Conservation (phyloP, 1,140 invertebrate genomes). For the Tyrophagus putrescentiae region DNA sequence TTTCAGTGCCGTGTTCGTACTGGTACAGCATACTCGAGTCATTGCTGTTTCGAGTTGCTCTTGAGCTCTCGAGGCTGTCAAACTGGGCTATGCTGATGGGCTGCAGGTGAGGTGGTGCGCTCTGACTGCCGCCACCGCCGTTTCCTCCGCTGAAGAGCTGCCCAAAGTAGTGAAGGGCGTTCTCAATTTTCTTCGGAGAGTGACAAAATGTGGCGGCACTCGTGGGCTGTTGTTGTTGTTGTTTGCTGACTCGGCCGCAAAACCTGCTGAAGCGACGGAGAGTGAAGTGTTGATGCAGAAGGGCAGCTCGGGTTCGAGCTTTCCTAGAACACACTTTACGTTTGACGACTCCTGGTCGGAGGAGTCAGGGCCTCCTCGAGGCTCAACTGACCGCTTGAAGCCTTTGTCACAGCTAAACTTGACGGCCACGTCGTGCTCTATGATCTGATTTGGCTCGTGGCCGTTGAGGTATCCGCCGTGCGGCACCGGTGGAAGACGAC, state of each 20-base stretch:
- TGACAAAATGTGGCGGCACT: not conserved
- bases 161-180: conserved; percentile 46
- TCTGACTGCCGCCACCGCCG: no score
- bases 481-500: not conserved
- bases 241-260: not conserved
- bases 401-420: not conserved
- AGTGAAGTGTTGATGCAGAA: not conserved
- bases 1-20: conserved; percentile 51
- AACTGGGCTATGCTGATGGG: no score
- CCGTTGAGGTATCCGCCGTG: not conserved
- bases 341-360: not conserved
- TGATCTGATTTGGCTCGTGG: not conserved
- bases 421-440: not conserved
- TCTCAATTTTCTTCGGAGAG: conserved; percentile 20
- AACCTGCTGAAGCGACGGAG: not conserved
- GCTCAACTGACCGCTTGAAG: not conserved
- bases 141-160: conserved; percentile 44
- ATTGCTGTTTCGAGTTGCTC: no score
- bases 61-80: no score
- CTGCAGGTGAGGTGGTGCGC: no score
- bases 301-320: not conserved
- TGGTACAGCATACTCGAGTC: conserved; percentile 34
- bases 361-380: not conserved
- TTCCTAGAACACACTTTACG: not conserved
- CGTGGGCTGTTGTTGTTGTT: not conserved